Percentiles rank a stretch among this genome's conserved stretches.
phyloP scores from a whole-genome alignment of 2,888 invertebrate genomes.

The Caradrina kadenii region DNA sequence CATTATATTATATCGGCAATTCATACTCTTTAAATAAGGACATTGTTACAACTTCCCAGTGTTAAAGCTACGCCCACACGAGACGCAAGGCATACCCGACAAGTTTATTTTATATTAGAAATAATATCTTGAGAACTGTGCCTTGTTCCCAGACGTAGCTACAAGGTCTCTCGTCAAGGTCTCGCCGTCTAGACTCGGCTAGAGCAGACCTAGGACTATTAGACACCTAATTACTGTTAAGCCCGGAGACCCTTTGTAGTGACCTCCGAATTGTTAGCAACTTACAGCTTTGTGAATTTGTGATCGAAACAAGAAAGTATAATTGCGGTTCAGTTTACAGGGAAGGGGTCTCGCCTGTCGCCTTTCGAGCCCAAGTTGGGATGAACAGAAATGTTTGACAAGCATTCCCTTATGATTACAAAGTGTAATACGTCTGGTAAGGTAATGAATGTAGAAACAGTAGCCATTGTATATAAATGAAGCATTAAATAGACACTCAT shows the following conservation, averaged over 20 bases:
- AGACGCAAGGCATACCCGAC: constrained; percentile 5
- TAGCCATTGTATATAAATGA: constrained; percentile 20
- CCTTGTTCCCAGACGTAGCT: constrained; percentile 55
- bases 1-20: not conserved
- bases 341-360: not conserved
- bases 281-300: constrained; percentile 32
- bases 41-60: constrained; percentile 11
- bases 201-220: constrained; percentile 51
- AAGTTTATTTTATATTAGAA: constrained; percentile 52
- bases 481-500: constrained; percentile 10
- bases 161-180: constrained; percentile 69
- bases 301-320: constrained; percentile 38
- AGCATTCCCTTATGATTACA: constrained; percentile 27
- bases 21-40: constrained; percentile 2
- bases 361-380: constrained; percentile 1
- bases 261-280: constrained; percentile 27
- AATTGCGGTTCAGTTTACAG: constrained; percentile 24
- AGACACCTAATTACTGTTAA: constrained; percentile 69
- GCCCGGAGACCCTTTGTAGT: constrained; percentile 36
- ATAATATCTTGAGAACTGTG: constrained; percentile 51
- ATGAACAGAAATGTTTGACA: constrained; percentile 22
- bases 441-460: constrained; percentile 31
- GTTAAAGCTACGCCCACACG: constrained; percentile 8
- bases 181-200: constrained; percentile 72
- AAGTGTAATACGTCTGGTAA: constrained; percentile 40